These are phyloP conservation scores for Piprites chloris DNA, from an alignment of 2,113 vertebrate genomes.

Conservation along the genomic window DNA sequence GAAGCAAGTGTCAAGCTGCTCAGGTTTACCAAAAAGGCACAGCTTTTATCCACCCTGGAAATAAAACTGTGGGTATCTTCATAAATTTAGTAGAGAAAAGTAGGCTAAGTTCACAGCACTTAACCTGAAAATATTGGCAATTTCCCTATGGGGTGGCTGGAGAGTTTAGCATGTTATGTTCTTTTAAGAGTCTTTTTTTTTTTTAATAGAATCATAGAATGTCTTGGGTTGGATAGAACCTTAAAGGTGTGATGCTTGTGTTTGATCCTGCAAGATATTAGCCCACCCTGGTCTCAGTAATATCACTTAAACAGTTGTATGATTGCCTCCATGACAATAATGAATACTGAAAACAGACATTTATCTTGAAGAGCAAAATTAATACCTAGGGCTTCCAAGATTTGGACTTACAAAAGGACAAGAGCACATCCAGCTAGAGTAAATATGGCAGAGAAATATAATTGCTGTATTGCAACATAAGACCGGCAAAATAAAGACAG, in stretches of 20 bases:
- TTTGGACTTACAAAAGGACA: not conserved
- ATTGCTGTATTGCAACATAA: not conserved
- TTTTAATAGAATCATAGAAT: not conserved
- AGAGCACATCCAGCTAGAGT: not conserved
- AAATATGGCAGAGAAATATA: not conserved
- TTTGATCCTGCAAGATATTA: not conserved
- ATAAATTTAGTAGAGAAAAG: not conserved
- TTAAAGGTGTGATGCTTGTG: not conserved
- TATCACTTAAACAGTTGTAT: not conserved
- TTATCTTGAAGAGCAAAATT: not conserved
- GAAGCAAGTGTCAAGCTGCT: not conserved
- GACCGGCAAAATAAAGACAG: constrained; percentile 38
- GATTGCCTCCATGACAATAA: not conserved
- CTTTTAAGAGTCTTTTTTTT: not conserved
- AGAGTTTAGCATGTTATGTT: not conserved
- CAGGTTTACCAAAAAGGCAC: not conserved
- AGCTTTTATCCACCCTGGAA: not conserved
- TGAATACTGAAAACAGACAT: not conserved
- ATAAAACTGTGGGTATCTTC: not conserved
- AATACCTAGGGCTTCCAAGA: not conserved
- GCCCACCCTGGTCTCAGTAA: not conserved
- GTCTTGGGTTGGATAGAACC: not conserved
- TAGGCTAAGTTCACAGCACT: not conserved
- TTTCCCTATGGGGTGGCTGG: not conserved
- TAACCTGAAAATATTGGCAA: not conserved